phyloP scores from a whole-genome alignment of 2,113 vertebrate genomes.

The Circaetus cinerascens region DNA sequence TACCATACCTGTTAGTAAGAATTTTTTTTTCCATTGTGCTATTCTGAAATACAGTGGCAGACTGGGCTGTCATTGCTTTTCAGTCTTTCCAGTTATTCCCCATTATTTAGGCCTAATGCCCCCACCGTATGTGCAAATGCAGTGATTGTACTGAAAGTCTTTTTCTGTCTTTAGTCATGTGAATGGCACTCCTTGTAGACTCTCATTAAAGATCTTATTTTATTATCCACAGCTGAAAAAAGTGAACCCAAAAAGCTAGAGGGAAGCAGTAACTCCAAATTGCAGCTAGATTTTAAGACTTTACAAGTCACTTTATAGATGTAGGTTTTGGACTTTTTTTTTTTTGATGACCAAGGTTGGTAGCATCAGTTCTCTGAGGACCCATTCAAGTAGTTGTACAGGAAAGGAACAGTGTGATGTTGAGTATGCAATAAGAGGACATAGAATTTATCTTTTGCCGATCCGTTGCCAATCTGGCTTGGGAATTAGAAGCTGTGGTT shows the following conservation, averaged over 20 bases:
- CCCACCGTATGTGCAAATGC: background rate
- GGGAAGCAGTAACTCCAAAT: background rate
- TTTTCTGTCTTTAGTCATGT: background rate
- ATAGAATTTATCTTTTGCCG: background rate
- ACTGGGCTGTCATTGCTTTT: background rate
- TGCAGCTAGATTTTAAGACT: background rate
- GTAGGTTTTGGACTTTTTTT: background rate
- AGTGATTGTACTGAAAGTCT: background rate
- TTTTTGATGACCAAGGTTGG: background rate
- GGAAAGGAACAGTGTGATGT: background rate
- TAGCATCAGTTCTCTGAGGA: background rate
- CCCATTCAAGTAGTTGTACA: background rate
- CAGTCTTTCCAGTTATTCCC: background rate
- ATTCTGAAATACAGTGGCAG: background rate
- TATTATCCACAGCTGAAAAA: background rate
- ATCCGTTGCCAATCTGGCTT: rapidly evolving
- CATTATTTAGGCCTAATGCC: background rate
- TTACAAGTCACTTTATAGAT: background rate
- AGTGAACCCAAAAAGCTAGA: background rate
- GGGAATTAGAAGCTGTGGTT: background rate
- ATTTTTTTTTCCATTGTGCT: background rate
- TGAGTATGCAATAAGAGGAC: background rate
- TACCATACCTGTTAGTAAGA: background rate
- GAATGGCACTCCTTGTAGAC: background rate
- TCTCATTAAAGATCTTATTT: background rate